Evolutionary conservation across 2,797 vertebrate species (phyloP).

Genomic region (Acestrorhynchus altus): DNA sequence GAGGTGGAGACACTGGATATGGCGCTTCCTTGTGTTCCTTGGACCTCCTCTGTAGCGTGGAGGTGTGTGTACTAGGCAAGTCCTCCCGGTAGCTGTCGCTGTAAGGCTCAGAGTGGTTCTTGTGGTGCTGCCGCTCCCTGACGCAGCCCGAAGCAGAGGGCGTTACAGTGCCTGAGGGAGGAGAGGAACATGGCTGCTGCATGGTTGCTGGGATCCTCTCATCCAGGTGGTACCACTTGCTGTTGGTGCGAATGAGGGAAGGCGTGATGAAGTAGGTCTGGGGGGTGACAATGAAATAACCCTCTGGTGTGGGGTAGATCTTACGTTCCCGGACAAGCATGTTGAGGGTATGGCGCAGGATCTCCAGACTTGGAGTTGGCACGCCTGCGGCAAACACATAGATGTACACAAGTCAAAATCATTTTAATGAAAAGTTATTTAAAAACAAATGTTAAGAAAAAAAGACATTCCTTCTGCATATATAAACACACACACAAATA

Average conservation of each 20-base stretch:
- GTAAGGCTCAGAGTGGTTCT: conserved; percentile 88
- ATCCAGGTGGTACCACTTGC: conserved; percentile 99
- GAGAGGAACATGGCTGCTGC: conserved; percentile 88
- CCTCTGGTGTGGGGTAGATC: conserved; percentile 95
- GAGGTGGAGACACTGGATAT: conserved; percentile 68
- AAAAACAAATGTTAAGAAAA: too few species aligned
- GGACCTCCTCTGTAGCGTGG: conserved; percentile 90
- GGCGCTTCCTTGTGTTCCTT: conserved; percentile 88
- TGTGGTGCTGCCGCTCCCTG: conserved; percentile 89
- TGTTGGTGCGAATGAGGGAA: conserved; percentile 96
- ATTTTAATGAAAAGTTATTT: too few species aligned
- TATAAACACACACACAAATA: too few species aligned
- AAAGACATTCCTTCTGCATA: too few species aligned
- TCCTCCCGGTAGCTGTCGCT: conserved; percentile 92
- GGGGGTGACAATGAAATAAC: conserved; percentile 98
- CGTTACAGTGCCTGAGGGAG: conserved; percentile 92
- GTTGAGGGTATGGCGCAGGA: conserved; percentile 93
- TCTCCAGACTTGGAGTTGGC: conserved; percentile 95
- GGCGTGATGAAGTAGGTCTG: conserved; percentile 99
- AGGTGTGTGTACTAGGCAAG: conserved; percentile 88
- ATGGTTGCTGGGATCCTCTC: conserved; percentile 91
- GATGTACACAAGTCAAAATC: conserved; percentile 13
- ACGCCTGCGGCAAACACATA: conserved; percentile 79
- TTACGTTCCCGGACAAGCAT: conserved; percentile 97
- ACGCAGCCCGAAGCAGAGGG: conserved; percentile 92